Evolutionary conservation across 2,888 invertebrate species (phyloP), one percentile per base, ranked within the genome.

Genomic region (Ferdinandea cuprea): DNA sequence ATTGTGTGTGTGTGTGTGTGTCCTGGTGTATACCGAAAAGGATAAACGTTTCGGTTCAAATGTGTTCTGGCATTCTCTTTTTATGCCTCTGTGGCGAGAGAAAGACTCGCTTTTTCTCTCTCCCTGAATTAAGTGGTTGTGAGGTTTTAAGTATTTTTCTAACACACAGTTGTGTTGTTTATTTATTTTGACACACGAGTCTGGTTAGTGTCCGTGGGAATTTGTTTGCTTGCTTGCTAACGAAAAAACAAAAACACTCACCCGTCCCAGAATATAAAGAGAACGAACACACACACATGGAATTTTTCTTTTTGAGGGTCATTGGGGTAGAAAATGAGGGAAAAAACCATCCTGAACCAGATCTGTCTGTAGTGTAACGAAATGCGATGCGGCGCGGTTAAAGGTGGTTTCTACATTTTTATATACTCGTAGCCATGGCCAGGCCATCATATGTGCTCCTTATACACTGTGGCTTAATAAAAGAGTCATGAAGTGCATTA

Each of bases 171-270:
- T 25, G 32, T 65, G 59, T 37, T 77, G 69, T 71, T 52, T 71
- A 72, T 81, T 77, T 77, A 71, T 77, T 65, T 71, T 81, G 77
- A 81, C 71, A 81, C 71, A 77, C 65, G 46, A 77, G 81, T 72
- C 81, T 77, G 77, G 71, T n/a, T n/a, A n/a, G n/a, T 81, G 71
- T 81, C 78, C 72, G 59, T 79, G 72, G 59, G 19, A 72, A 46
- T 13, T 65, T 66, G 59, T 79, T 79, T 59, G 78, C 44, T 59
- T 37, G n/a, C n/a, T n/a, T n/a, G n/a, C n/a, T n/a, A 40, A 25
- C 32, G 32, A 15, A 13, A 42, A 28, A n/a, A 48, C 37, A 59
- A 61, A 69, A 58, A 30, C 42, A 13, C 37, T 13, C n/a, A 11
- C n/a, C n/a, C n/a, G n/a, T n/a, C n/a, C n/a, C n/a, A n/a, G n/a